Base-by-base conservation (phyloP, 2,113 vertebrate species). In the Phoxinus phoxinus region DNA sequence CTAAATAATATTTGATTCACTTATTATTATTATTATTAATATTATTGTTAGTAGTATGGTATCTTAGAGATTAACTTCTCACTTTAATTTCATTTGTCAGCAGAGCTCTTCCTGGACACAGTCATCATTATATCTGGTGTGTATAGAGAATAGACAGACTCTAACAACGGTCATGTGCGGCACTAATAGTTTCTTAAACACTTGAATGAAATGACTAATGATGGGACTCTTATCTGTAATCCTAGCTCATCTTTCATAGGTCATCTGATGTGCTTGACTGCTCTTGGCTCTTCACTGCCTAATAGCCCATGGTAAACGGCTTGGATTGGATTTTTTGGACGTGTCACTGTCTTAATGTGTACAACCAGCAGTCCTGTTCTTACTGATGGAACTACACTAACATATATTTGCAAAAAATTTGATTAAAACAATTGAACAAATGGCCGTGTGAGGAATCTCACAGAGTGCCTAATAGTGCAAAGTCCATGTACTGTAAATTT, bases 141-240 rank as follows among this genome's bases (percentile, higher is more conserved):
- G 32, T 71, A 48, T 35, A 58, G 76, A 82, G 58, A n/a, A 78
- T 78, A 85, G 48, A 63, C 69, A 76, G 81, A 51, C 30, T 11
- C 21, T 0, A 73, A 67, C 78, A 71, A n/a, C 90, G 90, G 92
- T 93, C 91, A 91, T 85, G 85, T 88, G 88, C 81, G 72, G 71
- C 58, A 78, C 86, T 90, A 92, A 92, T 92, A 85, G 84, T 86
- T 90, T 93, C 92, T 92, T 89, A 92, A 94, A 92, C 90, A 89
- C 88, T 92, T 90, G 76, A 84, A 63, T 77, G 90, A 90, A 87
- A 87, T 85, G 86, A 85, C 76, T 87, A 85, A 91, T 91, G 87
- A 86, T 89, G 85, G 81, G 21, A 84, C 89, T 56, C 87, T 93
- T 93, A 92, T 94, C 92, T 93, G 86, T 89, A 87, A 89, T 83